Conservation (phyloP, 2,113 vertebrate species). For the Myotis yumanensis region DNA sequence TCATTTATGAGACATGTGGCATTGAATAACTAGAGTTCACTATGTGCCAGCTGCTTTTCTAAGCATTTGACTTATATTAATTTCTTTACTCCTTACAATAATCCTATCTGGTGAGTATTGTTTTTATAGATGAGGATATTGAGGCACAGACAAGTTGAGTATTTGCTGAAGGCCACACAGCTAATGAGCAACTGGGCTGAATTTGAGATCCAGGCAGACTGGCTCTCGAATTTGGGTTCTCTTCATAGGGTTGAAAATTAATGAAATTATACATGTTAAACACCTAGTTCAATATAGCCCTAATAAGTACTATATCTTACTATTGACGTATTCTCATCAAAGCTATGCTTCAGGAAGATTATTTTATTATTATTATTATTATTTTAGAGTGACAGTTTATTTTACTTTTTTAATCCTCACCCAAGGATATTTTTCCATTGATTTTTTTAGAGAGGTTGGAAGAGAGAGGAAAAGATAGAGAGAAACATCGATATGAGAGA, state of each 20-base stretch:
- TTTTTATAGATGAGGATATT: conserved; percentile 25
- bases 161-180: conserved; percentile 4
- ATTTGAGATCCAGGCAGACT: neutral
- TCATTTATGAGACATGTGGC: neutral
- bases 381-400: too few species aligned
- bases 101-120: neutral
- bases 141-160: neutral
- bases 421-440: too few species aligned
- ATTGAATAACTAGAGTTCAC: neutral
- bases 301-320: neutral
- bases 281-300: neutral
- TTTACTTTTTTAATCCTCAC: too few species aligned
- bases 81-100: conserved; percentile 25
- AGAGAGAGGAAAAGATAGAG: too few species aligned
- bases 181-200: neutral
- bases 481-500: too few species aligned
- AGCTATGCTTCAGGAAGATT: conserved; percentile 30
- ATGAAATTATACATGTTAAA: neutral
- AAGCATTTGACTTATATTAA: neutral
- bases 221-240: neutral
- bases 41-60: neutral
- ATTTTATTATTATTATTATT: neutral
- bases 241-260: neutral
- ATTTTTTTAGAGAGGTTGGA: too few species aligned
- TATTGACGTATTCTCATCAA: neutral